These are phyloP conservation scores for Python bivittatus DNA, from an alignment of 2,113 vertebrate genomes.

Conservation along the genomic window DNA sequence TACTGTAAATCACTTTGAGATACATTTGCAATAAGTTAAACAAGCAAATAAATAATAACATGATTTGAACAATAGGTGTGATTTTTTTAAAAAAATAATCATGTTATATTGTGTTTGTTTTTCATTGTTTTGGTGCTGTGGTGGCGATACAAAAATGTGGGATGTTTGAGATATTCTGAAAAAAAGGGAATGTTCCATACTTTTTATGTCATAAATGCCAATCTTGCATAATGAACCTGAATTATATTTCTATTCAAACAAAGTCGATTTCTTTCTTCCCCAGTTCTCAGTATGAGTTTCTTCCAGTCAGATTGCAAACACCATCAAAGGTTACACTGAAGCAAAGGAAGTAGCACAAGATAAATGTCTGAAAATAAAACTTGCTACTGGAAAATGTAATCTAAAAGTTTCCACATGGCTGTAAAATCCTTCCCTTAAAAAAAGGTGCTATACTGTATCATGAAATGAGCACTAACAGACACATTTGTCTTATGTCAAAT, in stretches of 20 bases:
- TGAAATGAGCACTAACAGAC: conserved; percentile 32
- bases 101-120: conserved; percentile 39
- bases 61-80: conserved; percentile 23
- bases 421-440: conserved; percentile 12
- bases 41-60: no score
- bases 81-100: conserved; percentile 30
- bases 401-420: conserved; percentile 53
- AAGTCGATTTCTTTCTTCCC: not conserved
- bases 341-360: conserved; percentile 63
- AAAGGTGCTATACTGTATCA: conserved; percentile 27
- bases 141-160: conserved; percentile 52
- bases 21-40: no score
- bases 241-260: conserved; percentile 60
- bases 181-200: conserved; percentile 37
- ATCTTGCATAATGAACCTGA: conserved; percentile 42
- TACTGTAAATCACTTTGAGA: no score
- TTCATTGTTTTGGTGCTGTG: conserved; percentile 43
- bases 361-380: conserved; percentile 60
- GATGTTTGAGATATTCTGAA: conserved; percentile 18
- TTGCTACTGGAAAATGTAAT: conserved; percentile 57
- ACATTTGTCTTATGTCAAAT: conserved; percentile 48
- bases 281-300: conserved; percentile 14
- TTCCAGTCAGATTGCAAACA: conserved; percentile 55
- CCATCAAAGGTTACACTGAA: conserved; percentile 57
- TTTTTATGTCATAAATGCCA: conserved; percentile 50